Conservation (phyloP, 2,797 vertebrate species). For the Poecilia wingei region DNA sequence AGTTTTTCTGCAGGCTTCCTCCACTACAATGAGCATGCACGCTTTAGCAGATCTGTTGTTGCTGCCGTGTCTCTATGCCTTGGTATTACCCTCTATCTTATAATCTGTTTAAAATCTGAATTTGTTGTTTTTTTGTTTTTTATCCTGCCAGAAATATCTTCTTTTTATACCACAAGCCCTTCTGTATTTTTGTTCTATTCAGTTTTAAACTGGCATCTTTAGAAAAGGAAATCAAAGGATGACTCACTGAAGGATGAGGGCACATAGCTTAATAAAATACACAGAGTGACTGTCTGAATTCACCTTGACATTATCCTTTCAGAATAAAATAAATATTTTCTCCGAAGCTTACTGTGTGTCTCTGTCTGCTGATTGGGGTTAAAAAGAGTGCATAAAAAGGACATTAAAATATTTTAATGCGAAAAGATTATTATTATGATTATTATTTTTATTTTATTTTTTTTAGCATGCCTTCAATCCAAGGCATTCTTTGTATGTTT, state of each 20-base stretch:
- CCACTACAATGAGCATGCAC: slow-evolving; percentile 13
- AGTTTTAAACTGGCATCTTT: slow-evolving; percentile 65
- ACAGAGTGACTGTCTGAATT: slow-evolving; percentile 49
- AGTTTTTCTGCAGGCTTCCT: slow-evolving; percentile 7
- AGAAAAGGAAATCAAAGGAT: slow-evolving; percentile 74
- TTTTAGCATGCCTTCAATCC: background rate
- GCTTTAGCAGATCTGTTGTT: slow-evolving; percentile 56
- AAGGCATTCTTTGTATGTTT: slow-evolving; percentile 3
- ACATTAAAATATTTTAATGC: slow-evolving; percentile 22
- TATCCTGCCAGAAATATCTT: slow-evolving; percentile 58
- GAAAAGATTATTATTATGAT: slow-evolving; percentile 6
- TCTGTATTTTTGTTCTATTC: slow-evolving; percentile 58
- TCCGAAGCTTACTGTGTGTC: slow-evolving; percentile 44
- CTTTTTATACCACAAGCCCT: slow-evolving; percentile 37
- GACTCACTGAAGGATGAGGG: slow-evolving; percentile 60
- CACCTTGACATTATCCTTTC: slow-evolving; percentile 64
- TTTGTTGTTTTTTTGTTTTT: slow-evolving; percentile 50
- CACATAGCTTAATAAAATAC: slow-evolving; percentile 61
- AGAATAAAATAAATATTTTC: slow-evolving; percentile 61
- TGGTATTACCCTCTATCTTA: slow-evolving; percentile 52
- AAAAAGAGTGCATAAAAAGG: slow-evolving; percentile 23
- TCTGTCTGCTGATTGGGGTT: slow-evolving; percentile 47
- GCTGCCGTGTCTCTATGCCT: slow-evolving; percentile 57
- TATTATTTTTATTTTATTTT: background rate
- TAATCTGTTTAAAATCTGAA: slow-evolving; percentile 70